These are phyloP conservation scores for Cydia pomonella DNA, from an alignment of 1,140 invertebrate species.

Conservation along the genomic window DNA sequence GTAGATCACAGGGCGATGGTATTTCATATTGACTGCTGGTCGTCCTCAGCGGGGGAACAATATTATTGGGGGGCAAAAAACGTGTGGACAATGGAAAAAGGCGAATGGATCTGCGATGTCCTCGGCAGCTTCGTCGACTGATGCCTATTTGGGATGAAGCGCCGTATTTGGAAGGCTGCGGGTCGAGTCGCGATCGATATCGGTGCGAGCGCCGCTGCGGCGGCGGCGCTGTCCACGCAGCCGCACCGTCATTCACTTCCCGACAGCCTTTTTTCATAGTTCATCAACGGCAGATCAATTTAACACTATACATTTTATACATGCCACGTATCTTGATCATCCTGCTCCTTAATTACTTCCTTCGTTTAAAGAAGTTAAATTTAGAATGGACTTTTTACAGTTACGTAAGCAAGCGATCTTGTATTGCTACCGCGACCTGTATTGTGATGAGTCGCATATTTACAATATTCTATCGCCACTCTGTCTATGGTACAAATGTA, in stretches of 20 bases:
- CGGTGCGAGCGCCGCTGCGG: constrained; percentile 51
- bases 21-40: constrained; percentile 44
- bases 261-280: constrained; percentile 58
- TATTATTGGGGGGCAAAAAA: constrained; percentile 66
- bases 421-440: neutral
- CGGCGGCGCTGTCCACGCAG: constrained; percentile 47
- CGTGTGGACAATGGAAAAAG: constrained; percentile 74
- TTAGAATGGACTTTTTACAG: neutral
- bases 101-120: constrained; percentile 52
- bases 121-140: constrained; percentile 63
- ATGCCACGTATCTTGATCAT: neutral
- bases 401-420: neutral
- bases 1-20: constrained; percentile 23
- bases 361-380: neutral
- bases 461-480: neutral
- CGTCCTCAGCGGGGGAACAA: constrained; percentile 65
- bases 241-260: constrained; percentile 54
- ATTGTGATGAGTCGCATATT: neutral
- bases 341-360: constrained; percentile 12
- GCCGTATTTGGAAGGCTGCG: constrained; percentile 78
- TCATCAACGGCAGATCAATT: constrained; percentile 32
- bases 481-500: neutral
- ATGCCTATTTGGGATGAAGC: constrained; percentile 73
- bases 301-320: constrained; percentile 24
- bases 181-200: constrained; percentile 72